A percentile compares a stretch with the other conserved stretches of the same genome.
Evolutionary conservation across 2,113 vertebrate species (phyloP).

Genomic region (Pseudolaguvia tuberculata): DNA sequence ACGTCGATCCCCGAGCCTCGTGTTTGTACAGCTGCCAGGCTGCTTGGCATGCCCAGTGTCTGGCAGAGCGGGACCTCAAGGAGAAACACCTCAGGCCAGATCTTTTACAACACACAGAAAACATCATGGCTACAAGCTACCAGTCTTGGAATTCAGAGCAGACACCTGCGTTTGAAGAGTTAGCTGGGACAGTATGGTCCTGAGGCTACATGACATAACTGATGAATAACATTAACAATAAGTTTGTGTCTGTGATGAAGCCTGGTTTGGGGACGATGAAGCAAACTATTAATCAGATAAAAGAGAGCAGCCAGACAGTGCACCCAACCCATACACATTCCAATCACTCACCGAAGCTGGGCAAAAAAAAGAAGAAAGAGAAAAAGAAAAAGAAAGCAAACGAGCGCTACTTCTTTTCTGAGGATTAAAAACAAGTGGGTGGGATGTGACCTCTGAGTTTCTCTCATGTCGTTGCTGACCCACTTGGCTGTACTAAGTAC

Average conservation of each 20-base stretch:
- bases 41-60: slow-evolving; percentile 43
- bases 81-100: slow-evolving; percentile 23
- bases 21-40: slow-evolving; percentile 74
- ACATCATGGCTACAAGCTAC: background rate
- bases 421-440: slow-evolving; percentile 38
- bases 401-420: slow-evolving; percentile 39
- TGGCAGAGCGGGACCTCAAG: slow-evolving; percentile 9
- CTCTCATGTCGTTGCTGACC: slow-evolving; percentile 48
- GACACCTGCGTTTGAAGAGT: background rate
- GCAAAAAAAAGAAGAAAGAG: slow-evolving; percentile 41
- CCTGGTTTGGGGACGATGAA: slow-evolving; percentile 49
- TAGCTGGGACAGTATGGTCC: background rate
- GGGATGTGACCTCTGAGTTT: slow-evolving; percentile 43
- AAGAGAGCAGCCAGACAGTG: slow-evolving; percentile 46
- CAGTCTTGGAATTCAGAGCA: background rate
- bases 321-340: slow-evolving; percentile 64
- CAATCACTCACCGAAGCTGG: slow-evolving; percentile 64
- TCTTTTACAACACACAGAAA: slow-evolving; percentile 11
- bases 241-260: slow-evolving; percentile 6
- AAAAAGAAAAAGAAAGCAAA: slow-evolving; percentile 25
- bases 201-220: background rate
- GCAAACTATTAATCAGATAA: slow-evolving; percentile 64
- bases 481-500: slow-evolving; percentile 44
- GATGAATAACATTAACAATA: background rate
- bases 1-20: slow-evolving; percentile 55